Evolutionary conservation across 1,140 invertebrate species (phyloP).

Genomic region (Andrena cerasifolii): DNA sequence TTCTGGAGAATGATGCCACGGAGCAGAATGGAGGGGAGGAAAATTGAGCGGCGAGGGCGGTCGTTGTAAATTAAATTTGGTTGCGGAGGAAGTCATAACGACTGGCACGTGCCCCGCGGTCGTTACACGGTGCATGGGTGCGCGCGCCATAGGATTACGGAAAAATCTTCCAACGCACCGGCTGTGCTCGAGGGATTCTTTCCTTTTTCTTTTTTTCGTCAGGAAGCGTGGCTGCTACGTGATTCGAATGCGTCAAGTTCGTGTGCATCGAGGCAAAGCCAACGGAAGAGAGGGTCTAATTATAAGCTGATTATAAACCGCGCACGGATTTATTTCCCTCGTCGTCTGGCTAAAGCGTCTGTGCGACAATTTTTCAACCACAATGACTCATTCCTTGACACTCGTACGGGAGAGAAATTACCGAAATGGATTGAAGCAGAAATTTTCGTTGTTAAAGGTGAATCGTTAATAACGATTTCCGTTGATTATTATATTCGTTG

Average conservation of each 20-base stretch:
- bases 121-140: slow-evolving; percentile 40
- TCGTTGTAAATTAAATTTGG: slow-evolving; percentile 73
- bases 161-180: slow-evolving; percentile 59
- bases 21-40: slow-evolving; percentile 23
- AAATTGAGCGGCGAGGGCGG: slow-evolving; percentile 64
- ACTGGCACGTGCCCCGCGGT: slow-evolving; percentile 65
- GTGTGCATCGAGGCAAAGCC: slow-evolving; percentile 4
- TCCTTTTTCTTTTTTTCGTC: slow-evolving; percentile 50
- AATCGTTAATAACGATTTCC: no score
- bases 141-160: slow-evolving; percentile 57
- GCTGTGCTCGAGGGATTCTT: neutral
- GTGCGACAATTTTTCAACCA: slow-evolving; percentile 24
- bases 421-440: neutral
- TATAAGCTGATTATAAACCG: slow-evolving; percentile 61
- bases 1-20: slow-evolving; percentile 35
- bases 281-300: slow-evolving; percentile 39
- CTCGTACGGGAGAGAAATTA: slow-evolving; percentile 2
- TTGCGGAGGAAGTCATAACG: slow-evolving; percentile 71
- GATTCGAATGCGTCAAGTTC: slow-evolving; percentile 62
- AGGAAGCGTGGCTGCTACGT: slow-evolving; percentile 73
- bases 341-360: slow-evolving; percentile 10
- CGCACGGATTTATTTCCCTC: slow-evolving; percentile 36
- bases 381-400: slow-evolving; percentile 12
- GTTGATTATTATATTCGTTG: no score
- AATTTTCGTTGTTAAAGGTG: neutral